phyloP scores from a whole-genome alignment of 2,113 vertebrate species.

The Melanerpes formicivorus region DNA sequence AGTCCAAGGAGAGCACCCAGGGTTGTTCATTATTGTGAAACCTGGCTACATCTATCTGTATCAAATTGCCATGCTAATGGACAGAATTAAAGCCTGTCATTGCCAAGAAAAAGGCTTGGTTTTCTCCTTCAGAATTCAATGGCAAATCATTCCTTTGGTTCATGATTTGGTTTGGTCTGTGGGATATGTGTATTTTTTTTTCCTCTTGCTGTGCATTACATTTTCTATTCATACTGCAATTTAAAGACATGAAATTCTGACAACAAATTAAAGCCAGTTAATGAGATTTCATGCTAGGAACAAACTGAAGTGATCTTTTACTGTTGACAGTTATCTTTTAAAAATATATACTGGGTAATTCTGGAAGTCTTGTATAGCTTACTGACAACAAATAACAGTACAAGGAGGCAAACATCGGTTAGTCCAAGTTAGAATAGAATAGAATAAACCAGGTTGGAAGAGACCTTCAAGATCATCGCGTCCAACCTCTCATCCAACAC shows the following conservation, averaged over 20 bases:
- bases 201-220: not conserved
- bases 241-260: not conserved
- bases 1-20: constrained; percentile 20
- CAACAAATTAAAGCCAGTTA: not conserved
- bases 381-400: not conserved
- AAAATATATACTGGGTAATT: not conserved
- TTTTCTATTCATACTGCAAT: not conserved
- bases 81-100: constrained; percentile 57
- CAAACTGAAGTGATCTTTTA: not conserved
- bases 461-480: no score
- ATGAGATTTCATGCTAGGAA: not conserved
- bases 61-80: constrained; percentile 24
- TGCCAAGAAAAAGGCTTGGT: constrained; percentile 26
- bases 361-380: not conserved
- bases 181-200: not conserved
- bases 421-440: not conserved
- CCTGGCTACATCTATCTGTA: constrained; percentile 46
- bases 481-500: no score
- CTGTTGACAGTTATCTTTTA: not conserved
- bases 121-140: not conserved
- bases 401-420: not conserved
- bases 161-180: not conserved
- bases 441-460: no score
- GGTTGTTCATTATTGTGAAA: constrained; percentile 29
- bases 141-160: not conserved